Percentiles rank a stretch among this genome's conserved stretches.
Conservation (phyloP, 1,140 invertebrate species). For the Trachymyrmex septentrionalis region DNA sequence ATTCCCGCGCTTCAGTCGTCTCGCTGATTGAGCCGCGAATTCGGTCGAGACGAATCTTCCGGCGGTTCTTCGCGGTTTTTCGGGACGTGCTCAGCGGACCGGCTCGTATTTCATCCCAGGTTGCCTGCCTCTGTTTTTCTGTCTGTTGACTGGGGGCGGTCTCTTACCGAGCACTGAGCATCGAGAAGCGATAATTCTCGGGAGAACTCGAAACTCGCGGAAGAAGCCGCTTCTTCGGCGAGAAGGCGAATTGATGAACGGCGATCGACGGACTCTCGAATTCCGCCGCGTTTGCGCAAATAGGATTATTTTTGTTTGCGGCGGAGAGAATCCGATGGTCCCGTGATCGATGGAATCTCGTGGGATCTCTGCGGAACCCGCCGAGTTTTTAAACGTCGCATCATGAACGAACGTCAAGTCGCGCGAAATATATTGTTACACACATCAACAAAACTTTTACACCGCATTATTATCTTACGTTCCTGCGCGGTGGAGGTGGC, state of each 20-base stretch:
- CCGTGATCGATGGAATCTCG: slow-evolving; percentile 61
- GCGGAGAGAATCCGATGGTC: background rate
- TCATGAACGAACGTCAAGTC: slow-evolving; percentile 50
- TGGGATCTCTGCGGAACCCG: slow-evolving; percentile 32
- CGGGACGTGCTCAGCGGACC: slow-evolving; percentile 48
- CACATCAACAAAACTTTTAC: slow-evolving; percentile 56
- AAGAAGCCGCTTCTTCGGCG: slow-evolving; percentile 27
- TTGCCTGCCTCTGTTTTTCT: slow-evolving; percentile 61
- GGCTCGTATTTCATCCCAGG: slow-evolving; percentile 71
- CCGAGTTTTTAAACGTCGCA: slow-evolving; percentile 58
- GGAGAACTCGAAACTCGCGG: slow-evolving; percentile 39
- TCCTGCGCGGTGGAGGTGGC: slow-evolving; percentile 16
- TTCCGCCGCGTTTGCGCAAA: slow-evolving; percentile 57
- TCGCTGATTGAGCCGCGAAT: slow-evolving; percentile 69
- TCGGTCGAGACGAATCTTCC: slow-evolving; percentile 71
- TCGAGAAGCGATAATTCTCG: slow-evolving; percentile 68
- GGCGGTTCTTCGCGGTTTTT: slow-evolving; percentile 59
- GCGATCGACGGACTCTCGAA: slow-evolving; percentile 28
- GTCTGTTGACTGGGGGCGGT: slow-evolving; percentile 51
- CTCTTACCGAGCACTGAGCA: background rate
- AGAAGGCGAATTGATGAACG: slow-evolving; percentile 41
- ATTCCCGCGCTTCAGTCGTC: slow-evolving; percentile 68
- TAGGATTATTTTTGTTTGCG: slow-evolving; percentile 61
- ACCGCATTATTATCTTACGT: slow-evolving; percentile 58
- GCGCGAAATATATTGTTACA: slow-evolving; percentile 60